A percentile compares a stretch with the other conserved stretches of the same genome.
Conservation (phyloP, 2,888 invertebrate genomes). For the Choristoneura rosaceana region DNA sequence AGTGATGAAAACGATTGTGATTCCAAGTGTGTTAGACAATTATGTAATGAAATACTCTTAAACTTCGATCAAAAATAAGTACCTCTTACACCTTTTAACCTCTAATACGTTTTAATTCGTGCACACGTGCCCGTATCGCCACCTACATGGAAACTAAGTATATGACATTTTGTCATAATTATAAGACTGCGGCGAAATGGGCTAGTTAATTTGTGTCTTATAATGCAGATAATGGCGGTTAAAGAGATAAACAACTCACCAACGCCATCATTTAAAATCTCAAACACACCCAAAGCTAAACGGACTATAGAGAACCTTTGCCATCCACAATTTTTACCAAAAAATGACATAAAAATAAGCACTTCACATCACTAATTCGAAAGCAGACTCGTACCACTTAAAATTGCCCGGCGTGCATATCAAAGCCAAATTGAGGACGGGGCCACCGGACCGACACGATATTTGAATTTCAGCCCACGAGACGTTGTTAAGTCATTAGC, state of each 20-base stretch:
- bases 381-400: slow-evolving; percentile 45
- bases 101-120: no score
- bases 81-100: no score
- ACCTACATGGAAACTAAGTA: no score
- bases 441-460: slow-evolving; percentile 41
- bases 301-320: neutral
- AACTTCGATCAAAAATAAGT: no score
- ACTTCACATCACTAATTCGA: slow-evolving; percentile 37
- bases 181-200: no score
- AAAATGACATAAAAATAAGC: slow-evolving; percentile 35
- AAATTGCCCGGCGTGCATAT: slow-evolving; percentile 48
- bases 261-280: neutral
- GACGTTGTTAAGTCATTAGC: slow-evolving; percentile 13
- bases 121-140: no score
- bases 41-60: neutral
- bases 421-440: slow-evolving; percentile 47
- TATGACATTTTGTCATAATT: no score
- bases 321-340: slow-evolving; percentile 8
- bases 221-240: neutral
- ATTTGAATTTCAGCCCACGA: slow-evolving; percentile 47
- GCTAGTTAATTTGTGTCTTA: no score
- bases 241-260: neutral
- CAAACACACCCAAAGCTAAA: neutral
- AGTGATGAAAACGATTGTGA: no score
- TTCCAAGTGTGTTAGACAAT: no score